These are phyloP conservation scores for Macquaria australasica DNA, from an alignment of 2,113 vertebrate species.

Conservation along the genomic window DNA sequence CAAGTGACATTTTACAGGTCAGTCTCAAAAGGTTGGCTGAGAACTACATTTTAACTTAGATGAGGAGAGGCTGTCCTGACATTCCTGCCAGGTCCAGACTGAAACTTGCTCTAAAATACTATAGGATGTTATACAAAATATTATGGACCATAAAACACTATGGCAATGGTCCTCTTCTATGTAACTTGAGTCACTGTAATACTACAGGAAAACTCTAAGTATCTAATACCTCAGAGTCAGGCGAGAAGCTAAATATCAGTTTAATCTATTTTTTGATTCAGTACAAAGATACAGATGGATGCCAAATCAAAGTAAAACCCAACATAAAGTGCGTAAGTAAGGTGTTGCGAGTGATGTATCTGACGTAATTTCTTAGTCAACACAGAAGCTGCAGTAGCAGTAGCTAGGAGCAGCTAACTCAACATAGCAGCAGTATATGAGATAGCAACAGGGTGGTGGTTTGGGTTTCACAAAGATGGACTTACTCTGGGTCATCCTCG, in stretches of 20 bases:
- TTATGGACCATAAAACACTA: too few relatives aligned
- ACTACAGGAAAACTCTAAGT: background rate
- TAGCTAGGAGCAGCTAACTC: background rate
- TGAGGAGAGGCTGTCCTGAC: too few relatives aligned
- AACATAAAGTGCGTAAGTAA: background rate
- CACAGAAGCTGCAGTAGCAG: background rate
- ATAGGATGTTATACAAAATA: too few relatives aligned
- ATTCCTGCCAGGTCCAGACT: too few relatives aligned
- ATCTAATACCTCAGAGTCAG: background rate
- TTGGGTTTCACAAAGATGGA: background rate
- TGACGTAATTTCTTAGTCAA: background rate
- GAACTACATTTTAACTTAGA: too few relatives aligned
- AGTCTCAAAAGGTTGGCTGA: too few relatives aligned
- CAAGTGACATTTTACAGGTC: too few relatives aligned
- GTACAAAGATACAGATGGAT: background rate
- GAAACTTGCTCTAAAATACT: too few relatives aligned
- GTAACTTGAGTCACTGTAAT: too few relatives aligned
- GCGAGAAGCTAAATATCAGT: background rate
- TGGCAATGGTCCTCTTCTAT: too few relatives aligned
- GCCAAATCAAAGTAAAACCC: too few relatives aligned
- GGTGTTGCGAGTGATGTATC: background rate
- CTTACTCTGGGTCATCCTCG: constrained; percentile 85
- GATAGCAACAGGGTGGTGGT: background rate
- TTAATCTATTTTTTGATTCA: background rate
- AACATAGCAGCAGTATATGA: background rate